These are phyloP conservation scores for Caenorhabditis sp. DNA, from an alignment of 2,888 invertebrate species.

Conservation along the genomic window DNA sequence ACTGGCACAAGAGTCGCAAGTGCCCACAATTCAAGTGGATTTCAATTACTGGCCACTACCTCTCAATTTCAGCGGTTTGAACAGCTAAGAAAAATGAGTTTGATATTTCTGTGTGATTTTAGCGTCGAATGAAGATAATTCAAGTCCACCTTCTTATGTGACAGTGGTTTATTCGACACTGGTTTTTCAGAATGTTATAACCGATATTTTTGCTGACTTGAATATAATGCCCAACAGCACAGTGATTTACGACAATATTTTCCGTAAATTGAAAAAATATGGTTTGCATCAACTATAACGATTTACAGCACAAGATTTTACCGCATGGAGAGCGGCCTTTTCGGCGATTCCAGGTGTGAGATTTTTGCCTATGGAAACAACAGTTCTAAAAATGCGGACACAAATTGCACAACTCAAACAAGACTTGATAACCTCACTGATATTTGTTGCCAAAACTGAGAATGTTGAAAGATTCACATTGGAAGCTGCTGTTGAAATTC, in stretches of 20 bases:
- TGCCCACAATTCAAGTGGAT: constrained; percentile 47
- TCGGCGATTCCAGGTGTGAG: constrained; percentile 30
- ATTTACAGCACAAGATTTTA: constrained; percentile 32
- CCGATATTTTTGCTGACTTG: constrained; percentile 82
- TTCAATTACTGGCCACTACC: constrained; percentile 43
- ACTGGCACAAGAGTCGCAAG: constrained; percentile 37
- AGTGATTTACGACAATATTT: constrained; percentile 86
- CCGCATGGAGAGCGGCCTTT: constrained; percentile 54
- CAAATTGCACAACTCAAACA: constrained; percentile 44
- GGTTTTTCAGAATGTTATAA: constrained; percentile 75
- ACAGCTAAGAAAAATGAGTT: not conserved
- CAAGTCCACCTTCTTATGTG: constrained; percentile 13
- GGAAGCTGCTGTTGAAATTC: constrained; percentile 30
- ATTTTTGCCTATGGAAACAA: constrained; percentile 51
- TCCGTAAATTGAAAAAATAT: constrained; percentile 75
- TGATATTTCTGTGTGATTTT: not conserved
- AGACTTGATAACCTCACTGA: constrained; percentile 49
- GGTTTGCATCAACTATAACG: not conserved
- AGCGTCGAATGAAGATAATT: constrained; percentile 6
- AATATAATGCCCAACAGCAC: constrained; percentile 87
- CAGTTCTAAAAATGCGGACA: constrained; percentile 35
- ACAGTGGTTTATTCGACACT: constrained; percentile 55
- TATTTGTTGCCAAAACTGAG: constrained; percentile 61
- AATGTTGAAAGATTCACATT: constrained; percentile 59
- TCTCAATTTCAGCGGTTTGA: constrained; percentile 38